Evolutionary conservation across 2,888 invertebrate species (phyloP).

Genomic region (Coremacera marginata): DNA sequence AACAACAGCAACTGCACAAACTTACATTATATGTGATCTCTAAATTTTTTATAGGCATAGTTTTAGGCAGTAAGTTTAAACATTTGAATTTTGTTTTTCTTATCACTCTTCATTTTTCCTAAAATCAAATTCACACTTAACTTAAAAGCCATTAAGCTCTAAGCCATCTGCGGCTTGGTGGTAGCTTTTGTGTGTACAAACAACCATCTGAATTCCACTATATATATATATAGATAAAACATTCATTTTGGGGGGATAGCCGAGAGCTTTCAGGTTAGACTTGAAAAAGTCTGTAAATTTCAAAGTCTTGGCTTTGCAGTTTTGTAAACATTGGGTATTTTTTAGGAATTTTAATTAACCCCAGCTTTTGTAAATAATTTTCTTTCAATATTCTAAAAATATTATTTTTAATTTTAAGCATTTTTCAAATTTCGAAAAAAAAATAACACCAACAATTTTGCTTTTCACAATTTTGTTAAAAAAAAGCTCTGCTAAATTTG

Average conservation of each 20-base stretch:
- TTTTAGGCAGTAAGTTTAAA: conserved; percentile 35
- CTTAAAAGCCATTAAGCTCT: too few relatives aligned
- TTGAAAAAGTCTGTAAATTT: too few relatives aligned
- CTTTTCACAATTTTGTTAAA: conserved; percentile 8
- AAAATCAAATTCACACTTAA: too few relatives aligned
- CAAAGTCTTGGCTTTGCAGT: too few relatives aligned
- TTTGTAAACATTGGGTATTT: too few relatives aligned
- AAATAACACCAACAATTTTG: conserved; percentile 4
- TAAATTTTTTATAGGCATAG: conserved; percentile 46
- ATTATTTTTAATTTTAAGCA: conserved; percentile 7
- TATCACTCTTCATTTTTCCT: not conserved
- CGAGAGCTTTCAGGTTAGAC: too few relatives aligned
- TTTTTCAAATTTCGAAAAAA: not conserved
- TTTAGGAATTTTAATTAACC: conserved; percentile 1
- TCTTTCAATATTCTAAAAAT: not conserved
- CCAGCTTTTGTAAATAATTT: not conserved
- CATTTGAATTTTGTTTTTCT: conserved; percentile 7
- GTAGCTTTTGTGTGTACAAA: too few relatives aligned
- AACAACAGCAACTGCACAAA: conserved; percentile 39
- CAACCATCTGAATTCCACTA: not conserved
- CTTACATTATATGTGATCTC: conserved; percentile 53
- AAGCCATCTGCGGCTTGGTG: too few relatives aligned
- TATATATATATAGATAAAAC: too few relatives aligned
- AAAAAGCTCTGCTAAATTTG: too few relatives aligned
- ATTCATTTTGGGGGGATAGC: too few relatives aligned